Evolutionary conservation across 2,888 invertebrate genomes (phyloP).

Genomic region (Hirtodrosophila alboralis): DNA sequence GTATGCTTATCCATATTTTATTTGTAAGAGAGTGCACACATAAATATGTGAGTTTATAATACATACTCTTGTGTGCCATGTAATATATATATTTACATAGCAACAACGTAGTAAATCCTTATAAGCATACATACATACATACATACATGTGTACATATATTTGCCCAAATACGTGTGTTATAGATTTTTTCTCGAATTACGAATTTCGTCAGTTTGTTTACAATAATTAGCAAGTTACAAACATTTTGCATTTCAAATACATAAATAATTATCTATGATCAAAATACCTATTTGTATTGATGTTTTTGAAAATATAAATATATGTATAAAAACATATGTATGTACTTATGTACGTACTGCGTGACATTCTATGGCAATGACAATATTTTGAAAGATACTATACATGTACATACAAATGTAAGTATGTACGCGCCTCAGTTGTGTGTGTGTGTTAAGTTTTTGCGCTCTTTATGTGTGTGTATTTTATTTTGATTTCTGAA

Average conservation of each 20-base stretch:
- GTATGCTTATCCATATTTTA: conserved; percentile 33
- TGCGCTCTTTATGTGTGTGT: too few species aligned
- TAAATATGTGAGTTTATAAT: conserved; percentile 25
- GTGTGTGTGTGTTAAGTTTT: too few species aligned
- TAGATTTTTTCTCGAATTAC: neutral
- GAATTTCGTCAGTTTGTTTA: too few species aligned
- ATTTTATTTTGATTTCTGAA: too few species aligned
- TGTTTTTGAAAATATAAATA: neutral
- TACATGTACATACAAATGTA: conserved; percentile 6
- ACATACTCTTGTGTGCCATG: too few species aligned
- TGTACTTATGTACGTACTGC: conserved; percentile 11
- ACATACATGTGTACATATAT: conserved; percentile 1
- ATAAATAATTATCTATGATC: too few species aligned
- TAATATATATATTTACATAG: conserved; percentile 4
- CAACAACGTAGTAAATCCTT: conserved; percentile 39
- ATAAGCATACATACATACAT: conserved; percentile 8
- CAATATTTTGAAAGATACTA: conserved; percentile 25
- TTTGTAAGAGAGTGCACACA: conserved; percentile 23
- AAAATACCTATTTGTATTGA: too few species aligned
- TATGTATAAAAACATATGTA: conserved; percentile 7
- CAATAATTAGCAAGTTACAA: too few species aligned
- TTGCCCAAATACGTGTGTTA: neutral
- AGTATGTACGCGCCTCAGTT: too few species aligned
- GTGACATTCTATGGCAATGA: conserved; percentile 13
- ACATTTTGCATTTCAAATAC: too few species aligned